Evolutionary conservation across 1,140 invertebrate species (phyloP).

Genomic region (Oedothorax gibbosus): DNA sequence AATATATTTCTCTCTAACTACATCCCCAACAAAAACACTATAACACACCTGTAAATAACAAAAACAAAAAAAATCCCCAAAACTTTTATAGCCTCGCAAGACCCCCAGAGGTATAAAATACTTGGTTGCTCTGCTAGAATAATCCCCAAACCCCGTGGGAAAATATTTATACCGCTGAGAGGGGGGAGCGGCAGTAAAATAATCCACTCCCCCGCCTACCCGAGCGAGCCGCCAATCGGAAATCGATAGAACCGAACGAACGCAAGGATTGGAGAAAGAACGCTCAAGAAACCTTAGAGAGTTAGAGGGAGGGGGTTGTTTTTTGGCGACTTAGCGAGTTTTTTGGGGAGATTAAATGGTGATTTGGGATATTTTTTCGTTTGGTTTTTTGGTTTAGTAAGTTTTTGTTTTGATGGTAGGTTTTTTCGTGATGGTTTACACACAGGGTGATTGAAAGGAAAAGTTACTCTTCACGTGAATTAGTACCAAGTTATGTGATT

Average conservation of each 20-base stretch:
- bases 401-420: background rate
- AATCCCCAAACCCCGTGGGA: constrained; percentile 60
- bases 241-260: constrained; percentile 46
- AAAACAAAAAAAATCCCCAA: background rate
- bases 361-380: background rate
- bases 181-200: constrained; percentile 23
- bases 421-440: too few species aligned
- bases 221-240: constrained; percentile 49
- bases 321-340: constrained; percentile 59
- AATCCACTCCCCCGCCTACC: constrained; percentile 37
- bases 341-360: background rate
- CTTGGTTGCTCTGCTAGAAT: constrained; percentile 34
- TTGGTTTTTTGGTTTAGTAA: constrained; percentile 1
- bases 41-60: constrained; percentile 42
- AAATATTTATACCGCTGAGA: constrained; percentile 58
- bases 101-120: constrained; percentile 53
- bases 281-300: constrained; percentile 52
- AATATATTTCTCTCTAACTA: too few species aligned
- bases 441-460: too few species aligned
- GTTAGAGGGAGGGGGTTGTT: constrained; percentile 38
- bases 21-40: too few species aligned
- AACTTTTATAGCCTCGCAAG: constrained; percentile 38
- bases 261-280: constrained; percentile 59
- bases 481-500: too few species aligned
- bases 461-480: too few species aligned